Percentiles rank a stretch among this genome's conserved stretches.
phyloP scores from a whole-genome alignment of 1,140 invertebrate species.

The Lordiphosa stackelbergi region DNA sequence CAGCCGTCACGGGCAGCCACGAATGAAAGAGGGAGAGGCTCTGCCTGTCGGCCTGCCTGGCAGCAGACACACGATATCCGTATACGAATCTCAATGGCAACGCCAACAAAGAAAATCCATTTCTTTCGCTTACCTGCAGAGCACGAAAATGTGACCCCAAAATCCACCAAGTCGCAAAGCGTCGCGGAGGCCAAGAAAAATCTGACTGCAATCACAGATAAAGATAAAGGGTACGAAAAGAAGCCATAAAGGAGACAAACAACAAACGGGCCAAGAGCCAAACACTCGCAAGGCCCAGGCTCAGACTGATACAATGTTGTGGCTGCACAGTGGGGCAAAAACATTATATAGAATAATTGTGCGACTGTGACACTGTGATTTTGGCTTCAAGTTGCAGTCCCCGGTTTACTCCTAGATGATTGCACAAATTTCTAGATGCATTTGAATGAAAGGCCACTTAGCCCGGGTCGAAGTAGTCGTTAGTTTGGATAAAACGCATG shows the following conservation, averaged over 20 bases:
- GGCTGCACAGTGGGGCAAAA: constrained; percentile 17
- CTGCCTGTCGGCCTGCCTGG: neutral
- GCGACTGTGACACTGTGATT: no score
- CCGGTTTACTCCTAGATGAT: no score
- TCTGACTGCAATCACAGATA: constrained; percentile 63
- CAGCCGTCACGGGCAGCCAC: constrained; percentile 23
- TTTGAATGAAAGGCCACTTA: no score
- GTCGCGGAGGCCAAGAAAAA: constrained; percentile 38
- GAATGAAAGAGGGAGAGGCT: constrained; percentile 4
- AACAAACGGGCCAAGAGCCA: constrained; percentile 53
- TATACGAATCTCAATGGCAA: constrained; percentile 20
- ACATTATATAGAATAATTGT: no score
- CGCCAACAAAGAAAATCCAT: constrained; percentile 30
- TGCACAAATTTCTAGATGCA: no score
- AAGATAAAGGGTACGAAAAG: constrained; percentile 70
- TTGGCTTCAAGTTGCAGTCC: no score
- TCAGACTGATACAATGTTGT: neutral
- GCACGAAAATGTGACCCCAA: constrained; percentile 62
- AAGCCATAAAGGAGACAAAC: constrained; percentile 75
- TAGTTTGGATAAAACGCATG: no score
- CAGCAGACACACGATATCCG: constrained; percentile 55
- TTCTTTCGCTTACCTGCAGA: constrained; percentile 49
- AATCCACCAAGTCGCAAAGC: constrained; percentile 14
- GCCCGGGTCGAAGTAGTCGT: no score
- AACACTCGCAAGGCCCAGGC: constrained; percentile 29